Percentiles rank a stretch among this genome's conserved stretches.
Conservation (phyloP, 2,113 vertebrate species). For the Rhinoptilus africanus region DNA sequence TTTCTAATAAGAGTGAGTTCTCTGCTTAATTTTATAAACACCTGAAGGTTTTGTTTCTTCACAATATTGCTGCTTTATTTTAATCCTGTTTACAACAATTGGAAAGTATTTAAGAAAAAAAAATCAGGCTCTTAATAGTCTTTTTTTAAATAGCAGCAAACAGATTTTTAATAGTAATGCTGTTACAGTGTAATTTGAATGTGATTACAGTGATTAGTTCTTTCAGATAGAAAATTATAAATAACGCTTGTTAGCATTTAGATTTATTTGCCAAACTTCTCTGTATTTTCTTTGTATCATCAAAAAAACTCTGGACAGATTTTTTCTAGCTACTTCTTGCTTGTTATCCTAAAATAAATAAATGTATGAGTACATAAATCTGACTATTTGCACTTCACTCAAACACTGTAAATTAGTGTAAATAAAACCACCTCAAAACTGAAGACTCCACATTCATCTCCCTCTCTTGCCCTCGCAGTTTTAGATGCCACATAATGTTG, state of each 20-base stretch:
- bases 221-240: background rate
- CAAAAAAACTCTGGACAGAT: background rate
- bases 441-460: background rate
- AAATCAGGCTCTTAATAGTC: background rate
- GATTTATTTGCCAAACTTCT: background rate
- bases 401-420: background rate
- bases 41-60: background rate
- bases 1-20: background rate
- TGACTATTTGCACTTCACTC: background rate
- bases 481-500: background rate
- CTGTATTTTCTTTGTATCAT: background rate
- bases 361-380: background rate
- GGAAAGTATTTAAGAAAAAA: background rate
- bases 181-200: background rate
- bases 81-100: background rate
- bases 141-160: background rate
- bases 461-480: background rate
- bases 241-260: background rate
- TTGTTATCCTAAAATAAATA: background rate
- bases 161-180: background rate
- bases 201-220: slow-evolving; percentile 3
- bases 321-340: background rate
- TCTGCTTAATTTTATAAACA: background rate
- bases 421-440: background rate
- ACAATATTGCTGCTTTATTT: background rate